Evolutionary conservation across 2,797 vertebrate genomes (phyloP).

Genomic region (Coccyzus lansbergi): DNA sequence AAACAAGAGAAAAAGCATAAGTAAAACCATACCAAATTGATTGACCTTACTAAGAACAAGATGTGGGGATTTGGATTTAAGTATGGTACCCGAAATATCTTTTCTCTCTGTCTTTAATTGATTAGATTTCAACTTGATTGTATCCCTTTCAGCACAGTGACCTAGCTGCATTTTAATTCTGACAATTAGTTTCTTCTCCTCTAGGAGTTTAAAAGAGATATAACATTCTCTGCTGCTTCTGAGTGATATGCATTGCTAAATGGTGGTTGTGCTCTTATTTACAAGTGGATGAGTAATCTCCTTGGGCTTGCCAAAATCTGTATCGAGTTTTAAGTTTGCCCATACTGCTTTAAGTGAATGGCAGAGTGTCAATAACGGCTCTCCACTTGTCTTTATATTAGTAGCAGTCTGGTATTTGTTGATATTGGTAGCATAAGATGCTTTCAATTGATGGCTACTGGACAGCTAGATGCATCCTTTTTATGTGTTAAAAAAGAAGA

Average conservation of each 20-base stretch:
- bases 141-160: not conserved
- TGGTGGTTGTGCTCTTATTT: not conserved
- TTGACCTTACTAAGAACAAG: not conserved
- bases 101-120: slow-evolving; percentile 13
- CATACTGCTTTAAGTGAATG: not conserved
- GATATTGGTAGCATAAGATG: not conserved
- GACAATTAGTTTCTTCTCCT: slow-evolving; percentile 20
- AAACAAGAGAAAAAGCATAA: not conserved
- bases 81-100: not conserved
- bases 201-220: not conserved
- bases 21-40: not conserved
- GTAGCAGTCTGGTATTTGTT: not conserved
- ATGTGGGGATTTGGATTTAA: not conserved
- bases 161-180: slow-evolving; percentile 15
- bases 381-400: not conserved
- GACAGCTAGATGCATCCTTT: not conserved
- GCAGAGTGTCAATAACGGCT: not conserved
- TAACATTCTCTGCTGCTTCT: not conserved
- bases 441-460: not conserved
- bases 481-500: not conserved
- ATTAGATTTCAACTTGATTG: slow-evolving; percentile 45
- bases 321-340: not conserved
- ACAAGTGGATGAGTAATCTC: not conserved
- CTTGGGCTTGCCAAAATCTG: not conserved
- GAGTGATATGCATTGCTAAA: not conserved